Percentiles rank a stretch among this genome's conserved stretches.
Conservation (phyloP, 2,113 vertebrate genomes). For the Hyperopisus bebe region DNA sequence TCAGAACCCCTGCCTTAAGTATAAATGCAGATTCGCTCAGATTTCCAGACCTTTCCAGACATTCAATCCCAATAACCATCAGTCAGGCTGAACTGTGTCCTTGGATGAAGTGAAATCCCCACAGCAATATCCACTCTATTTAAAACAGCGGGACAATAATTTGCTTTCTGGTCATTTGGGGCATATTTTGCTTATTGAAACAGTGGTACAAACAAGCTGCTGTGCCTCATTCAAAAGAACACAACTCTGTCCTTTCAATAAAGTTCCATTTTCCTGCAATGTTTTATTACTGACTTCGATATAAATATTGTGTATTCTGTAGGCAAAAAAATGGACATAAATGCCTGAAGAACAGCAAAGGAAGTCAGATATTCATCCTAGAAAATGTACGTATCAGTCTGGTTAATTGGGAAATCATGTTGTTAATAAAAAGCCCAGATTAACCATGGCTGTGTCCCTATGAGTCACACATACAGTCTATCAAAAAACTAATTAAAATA, state of each 20-base stretch:
- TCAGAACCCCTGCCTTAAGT: not conserved
- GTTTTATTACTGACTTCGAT: not conserved
- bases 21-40: not conserved
- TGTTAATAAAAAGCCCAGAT: not conserved
- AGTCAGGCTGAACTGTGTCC: not conserved
- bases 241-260: not conserved
- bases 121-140: not conserved
- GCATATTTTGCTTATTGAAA: not conserved
- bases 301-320: not conserved
- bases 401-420: not conserved
- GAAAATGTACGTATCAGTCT: not conserved
- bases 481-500: not conserved
- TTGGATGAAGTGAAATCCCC: not conserved
- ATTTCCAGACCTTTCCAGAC: not conserved
- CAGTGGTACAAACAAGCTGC: not conserved
- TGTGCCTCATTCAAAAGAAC: not conserved
- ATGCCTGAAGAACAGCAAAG: not conserved
- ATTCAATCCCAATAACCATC: not conserved
- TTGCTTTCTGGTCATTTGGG: not conserved
- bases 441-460: not conserved
- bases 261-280: not conserved
- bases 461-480: not conserved
- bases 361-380: not conserved
- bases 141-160: not conserved
- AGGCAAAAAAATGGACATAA: not conserved